Conservation (phyloP, 2,888 invertebrate genomes). For the Phorcus lineatus region DNA sequence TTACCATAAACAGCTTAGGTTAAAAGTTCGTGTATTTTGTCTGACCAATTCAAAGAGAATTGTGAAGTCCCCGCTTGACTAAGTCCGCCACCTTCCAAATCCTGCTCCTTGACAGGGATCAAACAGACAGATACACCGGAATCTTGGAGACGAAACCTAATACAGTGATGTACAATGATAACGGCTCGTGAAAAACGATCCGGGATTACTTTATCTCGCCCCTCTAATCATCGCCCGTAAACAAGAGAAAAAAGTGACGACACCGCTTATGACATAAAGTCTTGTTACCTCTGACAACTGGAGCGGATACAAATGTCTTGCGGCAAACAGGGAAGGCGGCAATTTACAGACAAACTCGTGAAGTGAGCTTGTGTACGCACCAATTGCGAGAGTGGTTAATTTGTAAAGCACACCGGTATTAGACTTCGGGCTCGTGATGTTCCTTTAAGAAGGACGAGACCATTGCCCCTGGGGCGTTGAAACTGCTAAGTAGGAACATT, state of each 20-base stretch:
- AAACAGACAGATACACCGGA: not conserved
- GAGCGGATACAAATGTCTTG: not conserved
- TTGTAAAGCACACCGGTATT: slow-evolving; percentile 11
- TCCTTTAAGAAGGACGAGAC: not conserved
- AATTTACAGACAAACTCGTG: not conserved
- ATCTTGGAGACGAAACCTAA: slow-evolving; percentile 8
- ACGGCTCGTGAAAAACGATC: slow-evolving; percentile 14
- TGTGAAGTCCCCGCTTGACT: not conserved
- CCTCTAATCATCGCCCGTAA: slow-evolving; percentile 20
- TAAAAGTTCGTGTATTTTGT: too few species aligned
- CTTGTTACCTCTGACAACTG: not conserved
- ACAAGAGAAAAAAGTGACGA: slow-evolving; percentile 6
- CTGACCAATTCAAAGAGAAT: too few species aligned
- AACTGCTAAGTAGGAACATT: not conserved
- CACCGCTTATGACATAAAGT: slow-evolving; percentile 1
- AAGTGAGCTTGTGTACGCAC: slow-evolving; percentile 10
- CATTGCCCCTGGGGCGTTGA: not conserved
- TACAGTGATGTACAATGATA: slow-evolving; percentile 19
- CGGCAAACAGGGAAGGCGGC: not conserved
- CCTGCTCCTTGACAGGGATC: not conserved
- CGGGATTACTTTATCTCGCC: slow-evolving; percentile 6
- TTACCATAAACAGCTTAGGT: too few species aligned
- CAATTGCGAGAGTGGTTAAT: not conserved
- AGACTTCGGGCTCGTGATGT: not conserved
- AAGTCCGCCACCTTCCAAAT: not conserved